A percentile compares a stretch with the other conserved stretches of the same genome.
These are phyloP conservation scores for Cebuella pygmaea DNA, from an alignment of 2,797 vertebrate species.

Conservation along the genomic window DNA sequence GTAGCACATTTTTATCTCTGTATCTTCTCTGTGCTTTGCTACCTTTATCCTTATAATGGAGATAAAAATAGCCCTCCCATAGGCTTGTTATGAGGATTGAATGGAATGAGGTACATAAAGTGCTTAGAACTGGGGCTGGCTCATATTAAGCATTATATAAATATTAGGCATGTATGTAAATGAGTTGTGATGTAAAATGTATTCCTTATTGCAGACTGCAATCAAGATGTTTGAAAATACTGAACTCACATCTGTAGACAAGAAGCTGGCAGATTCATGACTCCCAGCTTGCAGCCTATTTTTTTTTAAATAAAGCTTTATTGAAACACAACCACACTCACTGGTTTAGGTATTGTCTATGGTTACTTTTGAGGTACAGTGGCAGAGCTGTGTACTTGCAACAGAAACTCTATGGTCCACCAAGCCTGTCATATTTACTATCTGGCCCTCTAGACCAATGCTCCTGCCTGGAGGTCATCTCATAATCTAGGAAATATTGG, in stretches of 20 bases:
- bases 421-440: neutral
- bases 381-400: neutral
- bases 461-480: neutral
- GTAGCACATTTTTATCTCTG: neutral
- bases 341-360: neutral
- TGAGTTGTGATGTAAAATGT: neutral
- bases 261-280: neutral
- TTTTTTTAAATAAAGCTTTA: constrained; percentile 31
- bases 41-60: neutral
- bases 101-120: neutral
- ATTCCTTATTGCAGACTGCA: neutral
- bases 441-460: neutral
- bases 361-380: neutral
- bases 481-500: neutral
- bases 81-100: neutral
- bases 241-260: neutral
- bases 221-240: neutral
- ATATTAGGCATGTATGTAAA: neutral
- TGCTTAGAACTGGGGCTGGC: neutral
- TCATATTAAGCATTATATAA: neutral
- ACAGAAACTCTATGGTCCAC: neutral
- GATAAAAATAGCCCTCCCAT: neutral
- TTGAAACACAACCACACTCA: neutral
- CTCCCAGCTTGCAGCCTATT: neutral
- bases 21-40: neutral